Evolutionary conservation across 2,797 vertebrate genomes (phyloP), one percentile per base, ranked within the genome.

Genomic region (Menidia menidia): DNA sequence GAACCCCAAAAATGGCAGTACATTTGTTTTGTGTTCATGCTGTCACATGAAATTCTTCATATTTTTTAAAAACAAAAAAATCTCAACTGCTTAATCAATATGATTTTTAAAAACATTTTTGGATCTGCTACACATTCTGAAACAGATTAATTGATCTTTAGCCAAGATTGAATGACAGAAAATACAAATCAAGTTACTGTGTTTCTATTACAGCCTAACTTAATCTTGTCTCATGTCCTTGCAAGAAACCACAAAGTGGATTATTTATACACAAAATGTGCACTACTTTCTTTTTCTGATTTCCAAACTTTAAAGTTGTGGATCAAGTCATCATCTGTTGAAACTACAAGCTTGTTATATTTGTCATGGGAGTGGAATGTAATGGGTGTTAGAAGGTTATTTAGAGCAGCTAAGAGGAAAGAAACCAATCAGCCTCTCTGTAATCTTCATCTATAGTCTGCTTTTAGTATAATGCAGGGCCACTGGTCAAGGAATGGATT

Each of bases 361-460:
- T 48, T 68, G 44, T 63, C 71, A 80, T 77, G 65, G 61, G 60
- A 81, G 75, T 14, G 13, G 39, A 74, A 67, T 78, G 83, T 55
- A 80, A 71, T 84, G 83, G 79, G 67, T 68, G 71, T 79, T 53
- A 59, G 32, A 71, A 71, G 61, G 83, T 79, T 69, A 82, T 84
- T 65, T 68, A 85, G 81, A 79, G 73, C 80, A 54, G 65, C 75
- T 77, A 25, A 31, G 63, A 64, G 76, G 79, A 62, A 78, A 66
- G 54, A 82, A 85, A 84, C 64, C 69, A 78, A 80, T 82, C 63
- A 71, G 19, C 10, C 61, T 57, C 44, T 11, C 64, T 78, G 65
- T 43, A 69, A 25, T 71, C 48, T 42, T 64, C 57, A 71, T 42
- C 70, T 57, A 62, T 64, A 2, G 3, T 71, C 45, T 78, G 48